Base-by-base conservation (phyloP, 2,888 invertebrate species). In the Calameuta filiformis region DNA sequence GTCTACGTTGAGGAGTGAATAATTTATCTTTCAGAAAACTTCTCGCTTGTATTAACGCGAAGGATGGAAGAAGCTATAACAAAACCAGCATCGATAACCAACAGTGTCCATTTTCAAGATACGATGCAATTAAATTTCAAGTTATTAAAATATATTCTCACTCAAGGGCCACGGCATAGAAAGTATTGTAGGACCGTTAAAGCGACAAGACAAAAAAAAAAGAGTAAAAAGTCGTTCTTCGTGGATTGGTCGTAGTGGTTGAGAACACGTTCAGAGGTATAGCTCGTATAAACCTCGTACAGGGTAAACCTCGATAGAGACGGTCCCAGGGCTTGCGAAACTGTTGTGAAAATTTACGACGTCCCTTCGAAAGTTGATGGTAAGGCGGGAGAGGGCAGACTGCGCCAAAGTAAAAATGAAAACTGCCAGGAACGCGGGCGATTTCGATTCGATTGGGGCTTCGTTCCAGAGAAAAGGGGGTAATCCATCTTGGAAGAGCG, bases 401-500 rank as follows among this genome's bases (percentile, higher is more conserved):
- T 56, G 56, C 56, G 56, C 56, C 34, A 31, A 31, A 34, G 71
- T 71, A 71, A 71, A 71, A 71, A 31, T 33, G 71, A 71, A 71
- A 71, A 33, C 71, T 71, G 71, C 71, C 71, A 34, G 31, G 31
- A 33, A 34, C 71, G 34, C 34, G 31, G 12, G 71, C 71, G 33
- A 34, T 34, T 34, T 31, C 31, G 71, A 71, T 71, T 71, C 71
- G 71, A 71, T 71, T 34, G 33, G 71, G 71, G 31, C 71, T 71
- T 34, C 71, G 31, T 34, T 71, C 71, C 71, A n/a, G 15, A 33
- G 37, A 74, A 74, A 74, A 76, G 75, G 80, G 76, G 77, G 83
- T 84, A 85, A 88, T 89, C 89, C 90, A 90, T 89, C 87, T 90
- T 90, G 86, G 82, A 86, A 83, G 81, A 81, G 82, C 83, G 83